Conservation (phyloP, 2,113 vertebrate species). For the Pipa parva region DNA sequence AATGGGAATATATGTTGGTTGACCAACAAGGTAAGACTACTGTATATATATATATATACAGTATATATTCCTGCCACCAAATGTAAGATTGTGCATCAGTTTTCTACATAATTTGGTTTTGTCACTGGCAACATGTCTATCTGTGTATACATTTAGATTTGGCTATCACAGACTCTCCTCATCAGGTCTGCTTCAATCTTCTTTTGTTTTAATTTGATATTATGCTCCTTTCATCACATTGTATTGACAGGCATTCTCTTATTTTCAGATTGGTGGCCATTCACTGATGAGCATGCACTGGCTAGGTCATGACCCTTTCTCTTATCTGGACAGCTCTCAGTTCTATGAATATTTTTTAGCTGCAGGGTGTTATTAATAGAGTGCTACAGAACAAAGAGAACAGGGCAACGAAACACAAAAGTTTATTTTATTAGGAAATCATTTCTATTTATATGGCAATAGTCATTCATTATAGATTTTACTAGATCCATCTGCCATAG, state of each 20-base stretch:
- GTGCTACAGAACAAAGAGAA: constrained; percentile 64
- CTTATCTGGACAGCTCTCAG: constrained; percentile 71
- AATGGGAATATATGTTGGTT: no score
- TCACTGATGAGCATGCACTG: constrained; percentile 62
- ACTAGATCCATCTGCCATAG: no score
- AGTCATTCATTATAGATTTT: no score
- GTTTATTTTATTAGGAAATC: constrained; percentile 61
- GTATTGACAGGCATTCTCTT: constrained; percentile 66
- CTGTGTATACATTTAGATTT: constrained; percentile 68
- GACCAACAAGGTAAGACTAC: no score
- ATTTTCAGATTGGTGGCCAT: constrained; percentile 63
- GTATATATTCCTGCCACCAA: no score
- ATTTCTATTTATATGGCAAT: no score
- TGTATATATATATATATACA: no score
- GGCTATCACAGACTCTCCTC: no score
- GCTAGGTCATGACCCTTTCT: constrained; percentile 67
- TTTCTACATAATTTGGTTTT: no score
- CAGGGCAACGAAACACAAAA: constrained; percentile 58
- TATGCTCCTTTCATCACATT: constrained; percentile 55
- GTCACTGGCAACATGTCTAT: no score
- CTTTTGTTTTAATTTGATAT: constrained; percentile 65
- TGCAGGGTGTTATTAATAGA: constrained; percentile 72
- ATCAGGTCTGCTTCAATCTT: constrained; percentile 61
- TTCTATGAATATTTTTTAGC: constrained; percentile 71
- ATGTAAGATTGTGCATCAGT: no score